Evolutionary conservation across 2,888 invertebrate genomes (phyloP).

Genomic region (Agrilus biguttatus): DNA sequence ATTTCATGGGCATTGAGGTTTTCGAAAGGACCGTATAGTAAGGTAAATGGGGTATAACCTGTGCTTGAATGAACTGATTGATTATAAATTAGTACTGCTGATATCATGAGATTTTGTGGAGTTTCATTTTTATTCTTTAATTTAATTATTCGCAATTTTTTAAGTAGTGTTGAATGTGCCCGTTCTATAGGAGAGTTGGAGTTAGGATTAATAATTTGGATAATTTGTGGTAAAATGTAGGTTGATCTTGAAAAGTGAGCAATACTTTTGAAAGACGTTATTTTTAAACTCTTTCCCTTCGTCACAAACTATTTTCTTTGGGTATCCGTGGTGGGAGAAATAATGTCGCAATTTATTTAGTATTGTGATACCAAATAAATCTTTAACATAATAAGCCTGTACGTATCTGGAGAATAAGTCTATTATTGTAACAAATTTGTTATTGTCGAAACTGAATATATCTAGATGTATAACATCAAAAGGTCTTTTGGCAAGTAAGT

Average conservation of each 20-base stretch:
- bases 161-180: constrained; percentile 7
- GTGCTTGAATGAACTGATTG: constrained; percentile 7
- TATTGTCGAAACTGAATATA: constrained; percentile 3
- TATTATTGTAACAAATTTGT: constrained; percentile 7
- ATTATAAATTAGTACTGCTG: constrained; percentile 4
- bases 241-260: constrained; percentile 7
- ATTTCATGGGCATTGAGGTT: constrained; percentile 7
- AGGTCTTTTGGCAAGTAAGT: constrained; percentile 5
- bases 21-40: constrained; percentile 3
- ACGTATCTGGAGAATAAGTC: constrained; percentile 7
- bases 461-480: constrained; percentile 5
- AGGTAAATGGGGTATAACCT: constrained; percentile 4
- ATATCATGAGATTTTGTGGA: constrained; percentile 4
- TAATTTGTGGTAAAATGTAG: constrained; percentile 6
- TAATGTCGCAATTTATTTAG: constrained; percentile 6
- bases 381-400: constrained; percentile 7
- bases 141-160: constrained; percentile 5
- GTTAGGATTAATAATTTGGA: too few relatives aligned
- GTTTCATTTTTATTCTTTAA: constrained; percentile 2
- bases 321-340: constrained; percentile 7
- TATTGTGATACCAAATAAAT: constrained; percentile 3
- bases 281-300: constrained; percentile 11
- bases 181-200: constrained; percentile 9
- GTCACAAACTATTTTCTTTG: constrained; percentile 8
- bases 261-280: constrained; percentile 6